phyloP scores from a whole-genome alignment of 2,888 invertebrate genomes.

The Phragmatobia fuliginosa region DNA sequence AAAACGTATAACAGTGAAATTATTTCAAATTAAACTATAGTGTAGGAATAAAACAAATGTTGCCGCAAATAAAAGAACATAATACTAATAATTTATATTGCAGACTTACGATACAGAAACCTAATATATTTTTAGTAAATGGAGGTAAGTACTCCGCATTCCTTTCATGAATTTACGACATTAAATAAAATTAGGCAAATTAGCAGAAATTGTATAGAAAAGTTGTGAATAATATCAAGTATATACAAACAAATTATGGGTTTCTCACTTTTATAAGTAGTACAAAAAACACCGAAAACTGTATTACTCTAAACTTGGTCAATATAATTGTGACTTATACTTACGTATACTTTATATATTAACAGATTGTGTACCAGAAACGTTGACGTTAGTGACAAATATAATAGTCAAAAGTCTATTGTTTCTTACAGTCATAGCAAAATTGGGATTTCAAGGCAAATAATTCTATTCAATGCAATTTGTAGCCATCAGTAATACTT shows the following conservation, averaged over 20 bases:
- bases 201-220: background rate
- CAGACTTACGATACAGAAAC: background rate
- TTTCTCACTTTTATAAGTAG: background rate
- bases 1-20: no score
- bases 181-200: background rate
- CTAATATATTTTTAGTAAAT: no score
- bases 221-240: background rate
- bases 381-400: background rate
- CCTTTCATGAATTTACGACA: background rate
- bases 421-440: no score
- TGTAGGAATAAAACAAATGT: no score
- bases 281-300: no score
- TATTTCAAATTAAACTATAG: no score
- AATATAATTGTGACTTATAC: background rate
- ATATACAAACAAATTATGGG: background rate
- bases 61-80: background rate
- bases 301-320: no score
- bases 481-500: no score
- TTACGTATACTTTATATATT: background rate
- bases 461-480: no score
- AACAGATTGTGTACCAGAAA: background rate
- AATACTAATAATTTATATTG: background rate
- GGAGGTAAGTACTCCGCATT: background rate
- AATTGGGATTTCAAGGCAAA: no score
- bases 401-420: no score